Conservation (phyloP, 2,113 vertebrate species). For the Tachuris rubrigastra region DNA sequence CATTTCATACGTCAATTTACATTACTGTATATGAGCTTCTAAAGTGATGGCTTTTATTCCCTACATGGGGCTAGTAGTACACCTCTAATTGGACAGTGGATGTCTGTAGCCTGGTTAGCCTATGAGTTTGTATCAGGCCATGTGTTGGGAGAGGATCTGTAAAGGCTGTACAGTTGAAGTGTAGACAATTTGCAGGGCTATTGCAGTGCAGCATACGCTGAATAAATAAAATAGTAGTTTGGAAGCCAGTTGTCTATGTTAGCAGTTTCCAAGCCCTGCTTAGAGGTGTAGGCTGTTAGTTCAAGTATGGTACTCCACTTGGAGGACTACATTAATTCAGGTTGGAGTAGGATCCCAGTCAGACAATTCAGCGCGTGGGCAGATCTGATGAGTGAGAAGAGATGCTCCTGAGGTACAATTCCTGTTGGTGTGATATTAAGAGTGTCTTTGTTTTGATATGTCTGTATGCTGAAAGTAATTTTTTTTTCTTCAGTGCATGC, state of each 20-base stretch:
- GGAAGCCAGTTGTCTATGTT: accelerated
- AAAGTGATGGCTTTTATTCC: background rate
- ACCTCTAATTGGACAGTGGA: background rate
- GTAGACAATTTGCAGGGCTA: background rate
- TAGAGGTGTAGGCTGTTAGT: background rate
- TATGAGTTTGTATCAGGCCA: background rate
- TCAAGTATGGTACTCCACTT: background rate
- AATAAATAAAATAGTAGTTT: background rate
- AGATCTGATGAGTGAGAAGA: background rate
- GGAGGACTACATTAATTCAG: background rate
- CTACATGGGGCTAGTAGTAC: background rate
- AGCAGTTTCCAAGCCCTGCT: background rate
- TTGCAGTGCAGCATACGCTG: accelerated
- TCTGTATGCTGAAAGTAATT: background rate
- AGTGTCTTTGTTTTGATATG: background rate
- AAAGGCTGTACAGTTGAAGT: background rate
- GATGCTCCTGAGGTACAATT: background rate
- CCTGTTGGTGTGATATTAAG: background rate
- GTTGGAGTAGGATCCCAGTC: background rate
- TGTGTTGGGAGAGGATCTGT: background rate
- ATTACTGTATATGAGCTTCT: background rate
- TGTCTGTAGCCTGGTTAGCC: background rate
- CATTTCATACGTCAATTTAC: background rate
- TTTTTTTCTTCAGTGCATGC: constrained; percentile 67
- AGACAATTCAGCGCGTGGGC: background rate